A percentile compares a stretch with the other conserved stretches of the same genome.
Conservation (phyloP, 2,797 vertebrate genomes). For the Tauraco hartlaubi region DNA sequence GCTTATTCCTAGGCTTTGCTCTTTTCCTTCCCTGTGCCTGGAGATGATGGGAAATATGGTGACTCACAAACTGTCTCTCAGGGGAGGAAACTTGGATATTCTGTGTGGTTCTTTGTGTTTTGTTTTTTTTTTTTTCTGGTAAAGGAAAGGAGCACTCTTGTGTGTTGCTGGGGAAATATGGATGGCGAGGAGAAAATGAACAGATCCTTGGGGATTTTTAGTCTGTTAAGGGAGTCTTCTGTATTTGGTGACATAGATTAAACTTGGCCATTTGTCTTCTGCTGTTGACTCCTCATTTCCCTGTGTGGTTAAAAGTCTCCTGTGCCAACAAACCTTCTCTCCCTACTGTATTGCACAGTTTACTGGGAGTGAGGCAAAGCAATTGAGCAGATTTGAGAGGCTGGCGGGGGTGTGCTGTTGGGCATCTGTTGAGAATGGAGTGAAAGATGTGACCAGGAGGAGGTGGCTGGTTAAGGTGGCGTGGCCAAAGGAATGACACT, state of each 20-base stretch:
- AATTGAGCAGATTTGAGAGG: neutral
- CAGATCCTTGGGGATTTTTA: conserved; percentile 4
- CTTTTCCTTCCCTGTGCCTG: neutral
- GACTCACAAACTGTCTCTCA: neutral
- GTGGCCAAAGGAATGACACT: neutral
- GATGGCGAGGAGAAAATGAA: neutral
- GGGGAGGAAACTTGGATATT: neutral
- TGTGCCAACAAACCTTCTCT: neutral
- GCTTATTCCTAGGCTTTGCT: neutral
- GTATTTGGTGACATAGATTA: conserved; percentile 20
- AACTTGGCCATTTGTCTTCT: conserved; percentile 23
- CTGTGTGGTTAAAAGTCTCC: neutral
- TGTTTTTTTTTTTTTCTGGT: neutral
- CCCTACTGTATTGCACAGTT: neutral
- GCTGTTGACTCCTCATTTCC: conserved; percentile 12
- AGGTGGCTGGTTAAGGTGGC: neutral
- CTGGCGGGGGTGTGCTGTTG: neutral
- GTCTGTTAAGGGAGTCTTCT: neutral
- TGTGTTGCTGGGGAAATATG: neutral
- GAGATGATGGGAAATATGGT: neutral
- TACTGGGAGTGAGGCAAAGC: neutral
- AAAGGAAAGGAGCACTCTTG: neutral
- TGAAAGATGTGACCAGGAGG: neutral
- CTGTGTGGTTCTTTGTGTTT: neutral
- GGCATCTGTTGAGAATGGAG: neutral